These are phyloP conservation scores for Auanema freiburgensis DNA, from an alignment of 2,888 invertebrate genomes.

Conservation along the genomic window DNA sequence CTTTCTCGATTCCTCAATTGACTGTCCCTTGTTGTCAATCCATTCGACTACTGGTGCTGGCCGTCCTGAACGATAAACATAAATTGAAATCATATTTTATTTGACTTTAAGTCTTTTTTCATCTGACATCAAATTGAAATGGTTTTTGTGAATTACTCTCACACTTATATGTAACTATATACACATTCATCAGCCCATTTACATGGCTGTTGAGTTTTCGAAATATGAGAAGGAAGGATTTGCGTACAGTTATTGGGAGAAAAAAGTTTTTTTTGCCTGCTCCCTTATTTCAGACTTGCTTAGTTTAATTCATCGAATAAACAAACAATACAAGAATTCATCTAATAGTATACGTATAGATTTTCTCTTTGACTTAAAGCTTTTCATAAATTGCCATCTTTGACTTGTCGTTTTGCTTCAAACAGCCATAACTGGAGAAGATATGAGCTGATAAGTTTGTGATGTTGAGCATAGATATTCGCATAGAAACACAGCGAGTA, in stretches of 20 bases:
- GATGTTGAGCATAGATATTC: no score
- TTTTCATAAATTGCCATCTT: no score
- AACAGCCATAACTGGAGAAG: no score
- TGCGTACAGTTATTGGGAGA: constrained; percentile 1
- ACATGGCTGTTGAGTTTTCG: background rate
- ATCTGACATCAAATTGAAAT: background rate
- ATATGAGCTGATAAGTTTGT: no score
- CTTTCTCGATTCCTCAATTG: constrained; percentile 42
- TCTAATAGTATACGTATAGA: no score
- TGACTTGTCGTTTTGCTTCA: no score
- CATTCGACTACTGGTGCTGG: constrained; percentile 47
- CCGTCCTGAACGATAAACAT: constrained; percentile 36
- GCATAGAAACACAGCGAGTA: no score
- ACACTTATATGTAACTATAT: background rate
- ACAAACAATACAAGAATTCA: no score
- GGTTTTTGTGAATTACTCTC: background rate
- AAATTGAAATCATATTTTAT: background rate
- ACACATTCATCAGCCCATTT: no score
- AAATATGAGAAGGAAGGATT: background rate
- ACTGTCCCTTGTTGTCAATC: constrained; percentile 46
- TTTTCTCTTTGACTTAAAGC: no score
- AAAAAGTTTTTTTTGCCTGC: background rate
- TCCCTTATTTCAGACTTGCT: constrained; percentile 1
- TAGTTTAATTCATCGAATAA: no score
- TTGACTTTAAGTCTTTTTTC: constrained; percentile 2